Conservation (phyloP, 2,888 invertebrate genomes). For the Oscheius sp. region DNA sequence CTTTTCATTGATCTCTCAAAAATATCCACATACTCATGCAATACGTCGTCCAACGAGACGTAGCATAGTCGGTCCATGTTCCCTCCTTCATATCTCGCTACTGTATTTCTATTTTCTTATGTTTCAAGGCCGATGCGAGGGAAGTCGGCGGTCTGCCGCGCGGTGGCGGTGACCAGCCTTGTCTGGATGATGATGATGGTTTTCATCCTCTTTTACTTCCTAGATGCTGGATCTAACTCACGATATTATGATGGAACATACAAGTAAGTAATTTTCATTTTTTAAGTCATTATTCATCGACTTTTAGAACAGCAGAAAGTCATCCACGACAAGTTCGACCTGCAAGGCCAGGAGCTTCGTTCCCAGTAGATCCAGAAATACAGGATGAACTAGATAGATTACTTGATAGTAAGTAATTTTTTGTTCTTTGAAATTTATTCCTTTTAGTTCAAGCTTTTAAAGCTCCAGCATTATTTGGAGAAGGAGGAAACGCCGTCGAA, state of each 20-base stretch:
- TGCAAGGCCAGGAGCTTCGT: neutral
- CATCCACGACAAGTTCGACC: constrained; percentile 17
- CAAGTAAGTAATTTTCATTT: neutral
- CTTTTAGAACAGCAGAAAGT: neutral
- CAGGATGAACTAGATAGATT: constrained; percentile 11
- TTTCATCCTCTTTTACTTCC: constrained; percentile 65
- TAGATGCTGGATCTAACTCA: constrained; percentile 50
- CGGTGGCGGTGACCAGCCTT: constrained; percentile 68
- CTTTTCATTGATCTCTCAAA: no score
- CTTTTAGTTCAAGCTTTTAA: constrained; percentile 49
- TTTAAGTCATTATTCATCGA: neutral
- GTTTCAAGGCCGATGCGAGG: constrained; percentile 34
- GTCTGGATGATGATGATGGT: constrained; percentile 68
- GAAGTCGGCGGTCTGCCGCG: constrained; percentile 67
- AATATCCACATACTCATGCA: no score
- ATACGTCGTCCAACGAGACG: no score
- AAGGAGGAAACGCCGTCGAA: constrained; percentile 62
- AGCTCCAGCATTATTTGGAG: constrained; percentile 53
- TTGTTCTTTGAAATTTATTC: no score
- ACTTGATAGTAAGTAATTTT: constrained; percentile 5
- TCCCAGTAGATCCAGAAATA: constrained; percentile 22
- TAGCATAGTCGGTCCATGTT: neutral
- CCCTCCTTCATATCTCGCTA: neutral
- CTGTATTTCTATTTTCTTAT: neutral
- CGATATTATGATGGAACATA: neutral